A percentile compares a stretch with the other conserved stretches of the same genome.
These are phyloP conservation scores for Calliopum simillimum DNA, from an alignment of 2,888 invertebrate species.

Conservation along the genomic window DNA sequence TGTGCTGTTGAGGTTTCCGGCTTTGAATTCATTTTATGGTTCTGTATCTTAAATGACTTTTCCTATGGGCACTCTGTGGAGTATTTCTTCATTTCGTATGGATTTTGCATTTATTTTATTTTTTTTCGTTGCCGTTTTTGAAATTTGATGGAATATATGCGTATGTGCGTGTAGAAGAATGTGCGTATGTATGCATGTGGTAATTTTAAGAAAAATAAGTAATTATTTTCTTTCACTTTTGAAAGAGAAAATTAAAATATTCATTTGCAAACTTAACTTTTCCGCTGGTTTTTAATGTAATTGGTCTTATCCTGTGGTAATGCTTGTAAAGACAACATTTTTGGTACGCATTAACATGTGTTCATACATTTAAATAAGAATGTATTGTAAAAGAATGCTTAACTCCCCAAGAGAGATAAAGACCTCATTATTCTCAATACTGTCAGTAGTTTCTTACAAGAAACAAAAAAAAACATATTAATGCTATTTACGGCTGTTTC, in stretches of 20 bases:
- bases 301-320: too few species aligned
- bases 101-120: conserved; percentile 57
- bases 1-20: conserved; percentile 28
- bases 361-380: too few species aligned
- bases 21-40: conserved; percentile 17
- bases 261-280: conserved; percentile 30
- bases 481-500: too few species aligned
- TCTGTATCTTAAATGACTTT: conserved; percentile 51
- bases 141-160: conserved; percentile 17
- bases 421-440: too few species aligned
- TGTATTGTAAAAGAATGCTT: too few species aligned
- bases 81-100: conserved; percentile 51
- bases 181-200: conserved; percentile 26
- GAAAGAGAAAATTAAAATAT: neutral
- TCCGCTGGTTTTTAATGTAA: conserved; percentile 4
- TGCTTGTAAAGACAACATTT: too few species aligned
- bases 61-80: conserved; percentile 23
- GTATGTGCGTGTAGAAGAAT: neutral
- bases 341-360: too few species aligned
- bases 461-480: too few species aligned
- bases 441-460: too few species aligned
- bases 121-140: conserved; percentile 40
- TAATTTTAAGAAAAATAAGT: conserved; percentile 46
- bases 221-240: conserved; percentile 32
- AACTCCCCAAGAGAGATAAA: too few species aligned